Evolutionary conservation across 2,888 invertebrate species (phyloP), one percentile per base, ranked within the genome.

Genomic region (Ophioninae sp.): DNA sequence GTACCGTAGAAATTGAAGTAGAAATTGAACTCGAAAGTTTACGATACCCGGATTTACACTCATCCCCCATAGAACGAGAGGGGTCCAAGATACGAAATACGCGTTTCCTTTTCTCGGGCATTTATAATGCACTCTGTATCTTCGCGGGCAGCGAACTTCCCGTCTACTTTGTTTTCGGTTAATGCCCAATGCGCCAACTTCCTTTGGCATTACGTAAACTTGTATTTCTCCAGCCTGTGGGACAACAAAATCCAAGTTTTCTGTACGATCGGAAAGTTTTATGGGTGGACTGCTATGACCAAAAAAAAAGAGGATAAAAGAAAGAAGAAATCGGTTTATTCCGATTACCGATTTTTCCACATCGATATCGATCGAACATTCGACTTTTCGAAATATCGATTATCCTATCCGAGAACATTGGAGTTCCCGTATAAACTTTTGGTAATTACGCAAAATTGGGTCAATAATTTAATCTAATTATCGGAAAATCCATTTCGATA

Each of bases 111-210:
- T 8, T 8, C 51, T 74, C 56, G 71, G 20, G 8, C 17, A 51
- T 59, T n/a, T 44, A 65, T 77, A 61, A 81, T 61, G 37, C 69
- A 58, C 64, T 58, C 41, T 74, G 68, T 63, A 51, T 82, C 56
- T 75, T 78, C 68, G 77, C 51, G 65, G 7, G 37, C 22, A 23
- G 61, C 41, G 72, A 72, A 79, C 56, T 75, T 76, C 20, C 78
- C 22, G 61, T 83, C 76, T 72, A 79, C 79, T 83, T 79, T 77
- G 76, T 79, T 80, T 80, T 76, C 76, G 44, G 67, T 76, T 51
- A 79, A 79, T 51, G 56, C 64, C 69, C 56, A 23, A 10, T 61
- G 58, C 79, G 59, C 64, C 17, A 76, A 83, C 79, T 77, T 68
- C 30, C 61, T n/a, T 63, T 68, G n/a, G 59, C 75, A 77, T 63